A percentile compares a stretch with the other conserved stretches of the same genome.
Conservation (phyloP, 2,113 vertebrate species). For the Cyanistes caeruleus region DNA sequence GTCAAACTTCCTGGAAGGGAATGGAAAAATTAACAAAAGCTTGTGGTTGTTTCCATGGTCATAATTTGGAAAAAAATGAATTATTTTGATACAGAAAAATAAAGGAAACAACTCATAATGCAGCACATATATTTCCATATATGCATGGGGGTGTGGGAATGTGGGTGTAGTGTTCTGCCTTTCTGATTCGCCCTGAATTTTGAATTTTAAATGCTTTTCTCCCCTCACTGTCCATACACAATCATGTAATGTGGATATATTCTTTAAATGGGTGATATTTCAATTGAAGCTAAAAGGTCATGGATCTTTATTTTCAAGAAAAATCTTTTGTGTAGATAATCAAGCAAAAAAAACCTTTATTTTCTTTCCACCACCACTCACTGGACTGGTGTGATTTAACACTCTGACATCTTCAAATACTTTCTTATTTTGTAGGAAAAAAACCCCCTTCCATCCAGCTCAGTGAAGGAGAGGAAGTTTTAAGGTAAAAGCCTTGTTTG, state of each 20-base stretch:
- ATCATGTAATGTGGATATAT: background rate
- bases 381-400: background rate
- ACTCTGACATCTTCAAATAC: background rate
- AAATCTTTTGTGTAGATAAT: background rate
- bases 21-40: background rate
- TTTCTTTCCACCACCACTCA: background rate
- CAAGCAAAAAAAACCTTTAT: background rate
- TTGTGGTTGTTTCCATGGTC: background rate
- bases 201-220: background rate
- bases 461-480: background rate
- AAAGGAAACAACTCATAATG: background rate
- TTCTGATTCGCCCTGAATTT: background rate
- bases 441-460: background rate
- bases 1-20: background rate
- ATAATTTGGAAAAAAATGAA: background rate
- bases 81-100: background rate
- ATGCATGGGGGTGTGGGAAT: background rate
- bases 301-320: background rate
- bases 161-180: background rate
- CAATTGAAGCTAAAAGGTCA: background rate
- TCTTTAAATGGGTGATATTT: background rate
- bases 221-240: background rate
- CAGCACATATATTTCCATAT: background rate
- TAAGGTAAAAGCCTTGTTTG: background rate
- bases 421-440: background rate